Evolutionary conservation across 2,113 vertebrate species (phyloP), one percentile per base, ranked within the genome.

Genomic region (Vulpes lagopus): DNA sequence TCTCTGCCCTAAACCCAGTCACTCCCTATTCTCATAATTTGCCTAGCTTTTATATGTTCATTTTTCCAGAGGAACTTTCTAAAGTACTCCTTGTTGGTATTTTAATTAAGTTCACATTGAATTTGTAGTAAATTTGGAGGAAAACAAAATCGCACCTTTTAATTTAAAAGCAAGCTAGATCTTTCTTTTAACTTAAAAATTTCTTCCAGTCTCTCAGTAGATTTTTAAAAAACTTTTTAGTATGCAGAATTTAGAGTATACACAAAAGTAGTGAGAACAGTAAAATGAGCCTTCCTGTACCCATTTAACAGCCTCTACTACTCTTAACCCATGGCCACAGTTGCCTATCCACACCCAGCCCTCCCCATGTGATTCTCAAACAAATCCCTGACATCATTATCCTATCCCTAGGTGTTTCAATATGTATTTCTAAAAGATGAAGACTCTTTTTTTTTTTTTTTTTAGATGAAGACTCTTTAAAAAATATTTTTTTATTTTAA

Each of bases 61-160:
- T 92, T 97, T 97, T 94, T 85, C 84, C 53, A 86, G 49, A 95
- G 43, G 79, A 92, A 89, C 32, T 92, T 96, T 93, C 73, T 93
- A 51, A 89, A 93, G 35, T 55, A 43, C 12, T 96, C 71, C 69
- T 69, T 93, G 22, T 97, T 96, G 89, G 71, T 74, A 79, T 95
- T 97, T 96, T 96, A 96, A 93, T 95, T 97, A 55, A 74, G 59
- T 93, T 94, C 81, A 80, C 43, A 53, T 73, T 97, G 73, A 76
- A 88, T 80, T 94, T 96, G 53, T 67, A 95, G 79, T 83, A 87
- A 84, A 87, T 97, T 93, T 43, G 27, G 43, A 90, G 71, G 35
- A 12, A 64, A 30, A 96, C 65, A 60, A 12, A n/a, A 22, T 22
- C 15, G 12, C 60, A 60, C 2, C 16, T 92, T 90, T 95, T 94